phyloP scores from a whole-genome alignment of 2,797 vertebrate species.

The Periparus ater region DNA sequence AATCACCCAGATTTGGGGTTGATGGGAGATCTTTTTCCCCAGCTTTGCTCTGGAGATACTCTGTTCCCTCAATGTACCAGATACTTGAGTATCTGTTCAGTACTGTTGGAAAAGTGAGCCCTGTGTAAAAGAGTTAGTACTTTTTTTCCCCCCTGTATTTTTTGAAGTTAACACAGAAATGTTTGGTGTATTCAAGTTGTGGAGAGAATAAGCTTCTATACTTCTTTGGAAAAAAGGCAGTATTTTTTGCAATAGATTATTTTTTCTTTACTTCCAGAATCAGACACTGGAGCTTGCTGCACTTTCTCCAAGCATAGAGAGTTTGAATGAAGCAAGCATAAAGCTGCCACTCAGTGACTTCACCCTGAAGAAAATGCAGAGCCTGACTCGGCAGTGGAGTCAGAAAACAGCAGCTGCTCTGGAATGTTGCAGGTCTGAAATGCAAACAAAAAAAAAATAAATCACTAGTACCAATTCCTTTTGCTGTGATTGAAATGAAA shows the following conservation, averaged over 20 bases:
- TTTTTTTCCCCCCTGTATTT: background rate
- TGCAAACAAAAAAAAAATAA: background rate
- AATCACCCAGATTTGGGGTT: background rate
- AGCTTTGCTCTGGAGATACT: background rate
- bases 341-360: slow-evolving; percentile 79
- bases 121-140: background rate
- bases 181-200: background rate
- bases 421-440: slow-evolving; percentile 85
- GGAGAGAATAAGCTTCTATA: background rate
- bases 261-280: slow-evolving; percentile 66
- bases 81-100: background rate
- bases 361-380: slow-evolving; percentile 77
- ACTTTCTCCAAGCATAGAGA: slow-evolving; percentile 82
- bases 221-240: background rate
- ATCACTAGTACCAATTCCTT: background rate
- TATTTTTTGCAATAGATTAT: background rate
- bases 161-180: background rate
- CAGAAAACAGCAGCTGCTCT: slow-evolving; percentile 75
- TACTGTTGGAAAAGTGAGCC: background rate
- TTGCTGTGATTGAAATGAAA: background rate
- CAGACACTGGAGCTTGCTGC: slow-evolving; percentile 79
- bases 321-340: slow-evolving; percentile 87
- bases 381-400: slow-evolving; percentile 83
- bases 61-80: background rate
- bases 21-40: background rate